Conservation (phyloP, 1,140 invertebrate species). For the Geopemphigus sp. region DNA sequence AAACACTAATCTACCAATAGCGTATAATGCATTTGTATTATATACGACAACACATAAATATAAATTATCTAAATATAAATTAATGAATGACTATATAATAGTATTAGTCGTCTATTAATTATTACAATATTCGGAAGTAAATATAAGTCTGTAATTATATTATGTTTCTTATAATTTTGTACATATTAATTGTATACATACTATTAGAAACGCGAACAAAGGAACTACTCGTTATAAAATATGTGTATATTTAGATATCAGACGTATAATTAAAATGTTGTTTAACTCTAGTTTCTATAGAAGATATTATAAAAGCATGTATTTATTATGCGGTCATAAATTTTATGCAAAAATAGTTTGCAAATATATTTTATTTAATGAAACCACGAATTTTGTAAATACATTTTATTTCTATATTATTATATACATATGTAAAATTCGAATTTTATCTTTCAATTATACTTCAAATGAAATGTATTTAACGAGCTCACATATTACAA, state of each 20-base stretch:
- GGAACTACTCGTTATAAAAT: constrained; percentile 27
- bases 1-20: too few relatives aligned
- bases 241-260: not conserved
- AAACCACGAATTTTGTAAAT: too few relatives aligned
- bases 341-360: not conserved
- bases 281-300: constrained; percentile 7
- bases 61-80: too few relatives aligned
- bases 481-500: too few relatives aligned
- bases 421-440: not conserved
- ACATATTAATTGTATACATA: not conserved
- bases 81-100: too few relatives aligned
- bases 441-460: not conserved
- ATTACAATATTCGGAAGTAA: not conserved
- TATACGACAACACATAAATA: too few relatives aligned
- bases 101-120: not conserved
- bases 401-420: not conserved
- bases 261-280: not conserved
- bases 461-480: too few relatives aligned
- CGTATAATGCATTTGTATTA: too few relatives aligned
- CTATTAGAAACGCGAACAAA: not conserved
- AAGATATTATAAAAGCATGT: not conserved
- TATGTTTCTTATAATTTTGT: not conserved
- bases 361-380: not conserved
- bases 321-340: not conserved
- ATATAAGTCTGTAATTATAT: not conserved